Percentiles rank a stretch among this genome's conserved stretches.
Evolutionary conservation across 1,140 invertebrate genomes (phyloP).

Genomic region (Linepithema humile): DNA sequence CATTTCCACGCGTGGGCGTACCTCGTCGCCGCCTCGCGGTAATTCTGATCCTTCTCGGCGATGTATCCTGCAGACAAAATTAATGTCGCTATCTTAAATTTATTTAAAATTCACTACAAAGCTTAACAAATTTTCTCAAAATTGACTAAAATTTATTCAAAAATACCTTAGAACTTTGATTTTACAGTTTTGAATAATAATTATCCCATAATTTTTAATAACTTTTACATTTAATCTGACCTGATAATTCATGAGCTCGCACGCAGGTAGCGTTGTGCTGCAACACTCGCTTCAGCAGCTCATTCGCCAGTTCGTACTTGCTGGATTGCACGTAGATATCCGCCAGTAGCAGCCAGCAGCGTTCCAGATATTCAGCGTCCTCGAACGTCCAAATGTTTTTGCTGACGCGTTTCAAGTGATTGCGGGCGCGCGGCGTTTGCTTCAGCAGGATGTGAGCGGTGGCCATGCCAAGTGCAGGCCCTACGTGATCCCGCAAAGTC

Average conservation of each 20-base stretch:
- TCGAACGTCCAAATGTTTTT: slow-evolving; percentile 96
- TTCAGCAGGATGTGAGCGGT: slow-evolving; percentile 95
- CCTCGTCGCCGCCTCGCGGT: slow-evolving; percentile 92
- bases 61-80: slow-evolving; percentile 87
- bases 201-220: not conserved
- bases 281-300: slow-evolving; percentile 92
- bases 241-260: slow-evolving; percentile 94
- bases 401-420: slow-evolving; percentile 95
- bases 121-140: too few relatives aligned
- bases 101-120: not conserved
- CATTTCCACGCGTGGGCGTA: slow-evolving; percentile 95
- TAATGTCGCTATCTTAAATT: not conserved
- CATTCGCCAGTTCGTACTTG: slow-evolving; percentile 94
- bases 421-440: slow-evolving; percentile 94
- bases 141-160: too few relatives aligned
- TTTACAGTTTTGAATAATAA: not conserved
- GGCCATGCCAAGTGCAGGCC: slow-evolving; percentile 95
- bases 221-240: not conserved
- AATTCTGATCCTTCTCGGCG: slow-evolving; percentile 96
- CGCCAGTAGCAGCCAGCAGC: slow-evolving; percentile 96
- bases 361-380: slow-evolving; percentile 97
- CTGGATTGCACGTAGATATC: slow-evolving; percentile 96
- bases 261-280: slow-evolving; percentile 96
- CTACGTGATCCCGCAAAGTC: slow-evolving; percentile 90
- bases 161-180: too few relatives aligned